phyloP scores from a whole-genome alignment of 2,113 vertebrate genomes.

The Chamaea fasciata region DNA sequence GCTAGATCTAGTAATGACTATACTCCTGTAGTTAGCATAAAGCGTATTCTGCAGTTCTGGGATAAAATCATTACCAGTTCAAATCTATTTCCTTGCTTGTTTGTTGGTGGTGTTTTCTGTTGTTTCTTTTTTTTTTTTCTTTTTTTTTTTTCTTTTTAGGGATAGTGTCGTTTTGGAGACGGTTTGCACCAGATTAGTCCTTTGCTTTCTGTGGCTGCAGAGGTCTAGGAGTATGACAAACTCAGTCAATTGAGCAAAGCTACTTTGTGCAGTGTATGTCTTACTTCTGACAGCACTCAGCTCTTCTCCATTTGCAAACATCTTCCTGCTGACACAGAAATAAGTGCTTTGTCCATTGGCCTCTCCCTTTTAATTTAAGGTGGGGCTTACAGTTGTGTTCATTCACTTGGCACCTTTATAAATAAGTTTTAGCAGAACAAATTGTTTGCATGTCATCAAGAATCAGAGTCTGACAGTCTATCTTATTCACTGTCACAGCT shows the following conservation, averaged over 20 bases:
- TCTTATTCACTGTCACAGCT: not conserved
- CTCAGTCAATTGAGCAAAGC: not conserved
- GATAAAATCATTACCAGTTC: not conserved
- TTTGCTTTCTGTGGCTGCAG: not conserved
- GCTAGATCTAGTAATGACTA: not conserved
- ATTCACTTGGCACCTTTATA: not conserved
- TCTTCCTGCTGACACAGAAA: not conserved
- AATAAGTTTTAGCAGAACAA: conserved; percentile 4
- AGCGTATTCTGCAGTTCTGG: not conserved
- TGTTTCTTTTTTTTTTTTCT: not conserved
- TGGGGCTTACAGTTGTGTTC: not conserved
- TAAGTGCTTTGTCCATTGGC: not conserved
- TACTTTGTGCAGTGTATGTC: not conserved
- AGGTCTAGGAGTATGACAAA: not conserved
- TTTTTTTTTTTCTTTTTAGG: not conserved
- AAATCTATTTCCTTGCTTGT: not conserved
- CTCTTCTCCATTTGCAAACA: not conserved
- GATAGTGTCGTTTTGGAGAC: not conserved
- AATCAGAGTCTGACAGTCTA: not conserved
- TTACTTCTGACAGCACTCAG: not conserved
- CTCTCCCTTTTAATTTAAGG: not conserved
- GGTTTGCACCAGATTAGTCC: not conserved
- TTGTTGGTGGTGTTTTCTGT: not conserved
- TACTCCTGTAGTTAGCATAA: not conserved
- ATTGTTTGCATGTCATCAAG: not conserved